Percentiles rank a stretch among this genome's conserved stretches.
phyloP scores from a whole-genome alignment of 2,888 invertebrate species.

The Pseudeuparius sepicola region DNA sequence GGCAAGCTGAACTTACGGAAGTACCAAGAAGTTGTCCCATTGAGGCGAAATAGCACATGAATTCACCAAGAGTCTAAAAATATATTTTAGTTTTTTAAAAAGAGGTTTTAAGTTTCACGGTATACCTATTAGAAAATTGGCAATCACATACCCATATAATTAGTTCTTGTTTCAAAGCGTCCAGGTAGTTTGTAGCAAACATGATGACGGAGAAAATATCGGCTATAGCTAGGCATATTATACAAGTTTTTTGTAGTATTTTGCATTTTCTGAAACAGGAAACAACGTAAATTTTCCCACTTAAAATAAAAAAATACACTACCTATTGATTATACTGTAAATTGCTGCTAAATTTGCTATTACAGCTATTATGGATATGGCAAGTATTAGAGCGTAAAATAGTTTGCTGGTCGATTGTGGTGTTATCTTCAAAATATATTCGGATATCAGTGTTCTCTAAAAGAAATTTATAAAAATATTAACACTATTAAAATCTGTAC shows the following conservation, averaged over 20 bases:
- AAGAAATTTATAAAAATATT: too few relatives aligned
- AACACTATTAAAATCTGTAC: too few relatives aligned
- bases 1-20: slow-evolving; percentile 42
- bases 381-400: too few relatives aligned
- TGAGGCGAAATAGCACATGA: slow-evolving; percentile 44
- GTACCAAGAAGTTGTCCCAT: slow-evolving; percentile 43
- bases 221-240: slow-evolving; percentile 43
- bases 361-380: slow-evolving; percentile 20
- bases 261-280: slow-evolving; percentile 39
- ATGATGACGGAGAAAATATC: slow-evolving; percentile 38
- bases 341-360: slow-evolving; percentile 25
- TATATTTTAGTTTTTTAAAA: slow-evolving; percentile 8
- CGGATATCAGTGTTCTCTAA: too few relatives aligned
- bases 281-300: too few relatives aligned
- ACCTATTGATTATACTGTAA: too few relatives aligned
- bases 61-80: slow-evolving; percentile 39
- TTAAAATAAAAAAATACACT: slow-evolving; percentile 7
- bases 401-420: too few relatives aligned
- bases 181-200: slow-evolving; percentile 32
- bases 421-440: too few relatives aligned
- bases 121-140: slow-evolving; percentile 4
- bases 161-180: slow-evolving; percentile 31
- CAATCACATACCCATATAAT: slow-evolving; percentile 33
- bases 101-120: too few relatives aligned
- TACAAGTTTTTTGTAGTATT: slow-evolving; percentile 43